Percentiles rank a stretch among this genome's conserved stretches.
Evolutionary conservation across 1,140 invertebrate genomes (phyloP).

Genomic region (Drosophila varians): DNA sequence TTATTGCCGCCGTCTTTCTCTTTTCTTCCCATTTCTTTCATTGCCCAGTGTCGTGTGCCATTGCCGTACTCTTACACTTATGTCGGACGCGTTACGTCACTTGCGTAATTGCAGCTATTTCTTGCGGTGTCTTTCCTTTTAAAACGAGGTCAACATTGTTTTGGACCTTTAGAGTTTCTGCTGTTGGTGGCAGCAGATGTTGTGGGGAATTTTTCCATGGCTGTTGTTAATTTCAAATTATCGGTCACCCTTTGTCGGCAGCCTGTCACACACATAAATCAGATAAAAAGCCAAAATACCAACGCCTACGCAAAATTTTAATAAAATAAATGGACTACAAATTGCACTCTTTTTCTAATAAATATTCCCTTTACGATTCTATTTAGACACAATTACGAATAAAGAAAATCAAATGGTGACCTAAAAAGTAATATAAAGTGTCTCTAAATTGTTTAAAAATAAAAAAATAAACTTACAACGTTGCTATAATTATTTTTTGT

Average conservation of each 20-base stretch:
- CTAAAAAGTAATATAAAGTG: no score
- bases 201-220: conserved; percentile 33
- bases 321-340: conserved; percentile 61
- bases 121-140: conserved; percentile 30
- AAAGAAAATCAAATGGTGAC: no score
- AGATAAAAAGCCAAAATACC: conserved; percentile 59
- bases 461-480: no score
- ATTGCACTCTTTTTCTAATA: no score
- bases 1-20: conserved; percentile 57
- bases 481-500: not conserved
- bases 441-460: no score
- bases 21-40: conserved; percentile 10
- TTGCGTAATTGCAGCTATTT: conserved; percentile 75
- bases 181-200: not conserved
- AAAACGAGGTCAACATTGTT: conserved; percentile 75
- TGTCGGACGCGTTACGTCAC: conserved; percentile 60
- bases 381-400: no score
- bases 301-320: conserved; percentile 42
- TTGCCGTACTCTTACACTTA: conserved; percentile 58
- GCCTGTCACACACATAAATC: conserved; percentile 72
- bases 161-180: conserved; percentile 46
- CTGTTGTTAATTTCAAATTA: conserved; percentile 75
- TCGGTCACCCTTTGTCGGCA: conserved; percentile 75
- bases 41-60: conserved; percentile 65
- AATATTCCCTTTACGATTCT: no score